Conservation (phyloP, 1,140 invertebrate species). For the Laupala kohalensis region DNA sequence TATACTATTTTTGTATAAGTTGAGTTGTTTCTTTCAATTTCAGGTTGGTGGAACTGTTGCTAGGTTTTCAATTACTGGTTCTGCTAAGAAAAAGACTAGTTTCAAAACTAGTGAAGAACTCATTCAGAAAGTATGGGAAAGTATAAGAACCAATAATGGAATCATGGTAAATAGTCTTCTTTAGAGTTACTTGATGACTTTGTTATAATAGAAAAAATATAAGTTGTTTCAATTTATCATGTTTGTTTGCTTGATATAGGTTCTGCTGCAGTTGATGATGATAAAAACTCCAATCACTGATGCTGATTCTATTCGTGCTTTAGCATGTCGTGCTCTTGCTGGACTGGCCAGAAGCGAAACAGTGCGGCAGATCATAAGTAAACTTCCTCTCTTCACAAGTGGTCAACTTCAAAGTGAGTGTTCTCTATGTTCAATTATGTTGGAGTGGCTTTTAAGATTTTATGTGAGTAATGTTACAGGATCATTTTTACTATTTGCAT, state of each 20-base stretch:
- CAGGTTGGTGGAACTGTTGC: slow-evolving; percentile 48
- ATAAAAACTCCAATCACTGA: slow-evolving; percentile 91
- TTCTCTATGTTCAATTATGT: background rate
- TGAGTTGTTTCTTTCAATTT: slow-evolving; percentile 11
- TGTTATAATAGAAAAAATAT: background rate
- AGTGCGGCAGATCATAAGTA: slow-evolving; percentile 88
- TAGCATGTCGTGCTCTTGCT: slow-evolving; percentile 82
- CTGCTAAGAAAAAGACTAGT: slow-evolving; percentile 58
- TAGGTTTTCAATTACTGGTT: slow-evolving; percentile 45
- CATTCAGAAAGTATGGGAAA: slow-evolving; percentile 84
- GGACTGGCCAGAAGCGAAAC: slow-evolving; percentile 83
- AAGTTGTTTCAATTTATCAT: slow-evolving; percentile 5
- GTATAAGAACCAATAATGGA: slow-evolving; percentile 84
- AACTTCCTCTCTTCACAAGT: slow-evolving; percentile 86
- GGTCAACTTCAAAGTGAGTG: slow-evolving; percentile 75
- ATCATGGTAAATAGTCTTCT: slow-evolving; percentile 64
- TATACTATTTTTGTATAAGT: background rate
- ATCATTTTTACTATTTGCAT: background rate
- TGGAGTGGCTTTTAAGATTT: too few species aligned
- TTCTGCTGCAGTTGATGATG: slow-evolving; percentile 66
- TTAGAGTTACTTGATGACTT: background rate
- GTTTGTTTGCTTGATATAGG: slow-evolving; percentile 26
- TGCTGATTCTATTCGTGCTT: slow-evolving; percentile 81
- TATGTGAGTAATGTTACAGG: background rate
- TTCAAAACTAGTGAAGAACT: slow-evolving; percentile 69